Conservation (phyloP, 2,888 invertebrate species). For the Eupithecia pulchellata region DNA sequence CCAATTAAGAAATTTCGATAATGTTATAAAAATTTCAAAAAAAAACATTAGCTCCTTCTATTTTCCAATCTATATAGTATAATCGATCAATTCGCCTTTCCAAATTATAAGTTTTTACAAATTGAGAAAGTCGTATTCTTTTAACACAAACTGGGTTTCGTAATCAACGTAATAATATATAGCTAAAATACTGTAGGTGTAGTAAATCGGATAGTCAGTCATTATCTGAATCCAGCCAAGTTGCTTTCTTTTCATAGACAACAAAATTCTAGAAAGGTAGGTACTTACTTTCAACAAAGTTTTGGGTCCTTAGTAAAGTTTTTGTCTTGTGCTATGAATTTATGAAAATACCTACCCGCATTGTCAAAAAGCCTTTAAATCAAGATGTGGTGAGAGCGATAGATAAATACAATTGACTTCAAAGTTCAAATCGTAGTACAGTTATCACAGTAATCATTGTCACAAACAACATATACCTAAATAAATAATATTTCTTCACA, state of each 20-base stretch:
- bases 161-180: too few relatives aligned
- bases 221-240: neutral
- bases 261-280: neutral
- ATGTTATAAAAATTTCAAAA: neutral
- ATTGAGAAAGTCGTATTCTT: too few relatives aligned
- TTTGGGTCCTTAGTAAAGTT: neutral
- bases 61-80: neutral
- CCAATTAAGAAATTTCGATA: neutral
- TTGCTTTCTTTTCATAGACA: neutral
- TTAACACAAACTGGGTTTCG: too few relatives aligned
- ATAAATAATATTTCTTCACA: too few relatives aligned
- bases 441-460: neutral
- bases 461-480: neutral
- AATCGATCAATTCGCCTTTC: conserved; percentile 28
- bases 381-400: conserved; percentile 63
- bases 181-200: neutral
- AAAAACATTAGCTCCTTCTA: neutral
- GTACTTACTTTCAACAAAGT: neutral
- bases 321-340: neutral
- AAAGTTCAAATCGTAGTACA: conserved; percentile 2
- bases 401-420: conserved; percentile 1
- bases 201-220: neutral
- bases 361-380: conserved; percentile 33
- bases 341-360: neutral
- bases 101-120: conserved; percentile 15